Conservation (phyloP, 2,888 invertebrate species). For the Xylocampa areola region DNA sequence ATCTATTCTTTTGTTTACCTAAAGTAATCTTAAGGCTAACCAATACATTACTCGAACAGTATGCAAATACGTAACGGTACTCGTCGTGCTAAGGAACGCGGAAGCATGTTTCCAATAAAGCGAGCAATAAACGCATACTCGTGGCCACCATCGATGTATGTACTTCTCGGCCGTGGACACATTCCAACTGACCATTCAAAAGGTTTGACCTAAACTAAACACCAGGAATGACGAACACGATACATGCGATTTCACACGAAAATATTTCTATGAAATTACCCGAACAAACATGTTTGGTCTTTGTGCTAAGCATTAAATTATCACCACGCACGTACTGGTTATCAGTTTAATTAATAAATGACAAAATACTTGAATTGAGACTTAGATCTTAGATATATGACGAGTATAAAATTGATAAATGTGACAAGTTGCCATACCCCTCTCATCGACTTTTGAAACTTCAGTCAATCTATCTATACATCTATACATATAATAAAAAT, state of each 20-base stretch:
- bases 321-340: no score
- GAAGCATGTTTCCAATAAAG: slow-evolving; percentile 84
- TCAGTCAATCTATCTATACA: no score
- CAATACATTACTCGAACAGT: slow-evolving; percentile 62
- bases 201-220: slow-evolving; percentile 37
- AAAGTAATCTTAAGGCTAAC: slow-evolving; percentile 60
- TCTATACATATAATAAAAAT: no score
- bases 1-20: slow-evolving; percentile 36
- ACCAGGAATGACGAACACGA: slow-evolving; percentile 12
- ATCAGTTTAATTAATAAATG: not conserved
- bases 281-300: not conserved
- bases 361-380: not conserved
- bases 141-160: slow-evolving; percentile 64
- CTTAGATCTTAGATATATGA: no score
- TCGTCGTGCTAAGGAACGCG: slow-evolving; percentile 77
- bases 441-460: not conserved
- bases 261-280: slow-evolving; percentile 8
- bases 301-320: not conserved
- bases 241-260: slow-evolving; percentile 1
- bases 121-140: slow-evolving; percentile 78
- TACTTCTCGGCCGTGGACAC: slow-evolving; percentile 57
- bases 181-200: slow-evolving; percentile 72
- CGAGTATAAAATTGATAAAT: not conserved
- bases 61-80: slow-evolving; percentile 77
- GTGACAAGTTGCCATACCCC: not conserved